phyloP scores from a whole-genome alignment of 1,140 invertebrate genomes.

The Latrodectus geometricus region DNA sequence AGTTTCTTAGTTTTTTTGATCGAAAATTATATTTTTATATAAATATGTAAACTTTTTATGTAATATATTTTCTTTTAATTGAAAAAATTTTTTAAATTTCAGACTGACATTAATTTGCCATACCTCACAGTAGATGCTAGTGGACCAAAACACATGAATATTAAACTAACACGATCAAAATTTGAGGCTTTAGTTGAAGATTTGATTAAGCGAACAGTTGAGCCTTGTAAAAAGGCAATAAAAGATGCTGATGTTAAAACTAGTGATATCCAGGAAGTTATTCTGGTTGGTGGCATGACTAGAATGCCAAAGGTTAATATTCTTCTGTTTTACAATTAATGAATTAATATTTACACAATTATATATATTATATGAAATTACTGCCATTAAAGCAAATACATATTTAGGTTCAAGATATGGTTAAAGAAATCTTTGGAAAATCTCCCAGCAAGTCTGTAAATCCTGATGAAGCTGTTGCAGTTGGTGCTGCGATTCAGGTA shows the following conservation, averaged over 20 bases:
- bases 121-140: conserved; percentile 97
- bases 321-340: neutral
- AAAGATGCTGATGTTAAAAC: conserved; percentile 96
- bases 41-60: too few relatives aligned
- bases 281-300: conserved; percentile 99
- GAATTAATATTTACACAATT: neutral
- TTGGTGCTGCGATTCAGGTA: conserved; percentile 93
- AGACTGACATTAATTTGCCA: conserved; percentile 98
- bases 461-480: conserved; percentile 97
- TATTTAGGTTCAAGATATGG: conserved; percentile 85
- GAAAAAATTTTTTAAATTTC: conserved; percentile 73
- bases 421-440: conserved; percentile 96
- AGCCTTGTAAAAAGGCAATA: conserved; percentile 96
- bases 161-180: conserved; percentile 93
- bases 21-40: too few relatives aligned
- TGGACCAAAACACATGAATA: conserved; percentile 99
- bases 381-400: neutral
- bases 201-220: conserved; percentile 94
- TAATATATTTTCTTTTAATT: too few relatives aligned
- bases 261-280: conserved; percentile 95
- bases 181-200: conserved; percentile 93
- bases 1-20: too few relatives aligned
- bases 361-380: neutral
- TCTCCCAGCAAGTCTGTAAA: conserved; percentile 92
- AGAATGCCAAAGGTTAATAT: conserved; percentile 90